Evolutionary conservation across 2,113 vertebrate species (phyloP), one percentile per base, ranked within the genome.

Genomic region (Apteryx mantelli): DNA sequence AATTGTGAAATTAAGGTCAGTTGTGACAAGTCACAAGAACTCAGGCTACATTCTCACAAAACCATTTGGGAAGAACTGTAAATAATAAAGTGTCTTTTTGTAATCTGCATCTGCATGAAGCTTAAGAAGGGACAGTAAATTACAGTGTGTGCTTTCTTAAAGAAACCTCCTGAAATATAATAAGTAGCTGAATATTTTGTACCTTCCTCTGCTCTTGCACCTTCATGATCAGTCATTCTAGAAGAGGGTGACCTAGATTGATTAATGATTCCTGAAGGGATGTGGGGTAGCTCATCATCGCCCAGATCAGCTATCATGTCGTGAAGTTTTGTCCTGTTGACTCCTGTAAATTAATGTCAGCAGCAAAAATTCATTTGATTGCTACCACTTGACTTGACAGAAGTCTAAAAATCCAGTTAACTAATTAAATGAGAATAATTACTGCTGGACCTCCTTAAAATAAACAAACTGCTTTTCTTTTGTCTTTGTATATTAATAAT

Each of bases 301-400:
- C 98, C 98, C 97, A 99, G 98, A 98, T 98, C 98, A 97, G 98
- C 97, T 98, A 98, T 98, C 98, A 98, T 98, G 98, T 98, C 97
- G 92, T 97, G 98, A 95, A 98, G 97, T 98, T 98, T 98, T 98
- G 98, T 98, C 98, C 98, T 98, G 98, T 97, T 98, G 97, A 98
- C 97, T 97, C 98, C 98, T 98, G 97, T 95, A 98, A 98, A 98
- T 98, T 98, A 98, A 98, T 2, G 98, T 98, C 97, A 98, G 97
- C 97, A 98, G 96, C 94, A 98, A 94, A 98, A 95, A 96, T 98
- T 98, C 97, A 98, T 96, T 98, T 95, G 96, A 97, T 97, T 95
- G 97, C 97, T 97, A 98, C 97, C 69, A 83, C 96, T 86, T 96
- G 94, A 97, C 88, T 92, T 98, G 86, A 95, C 73, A 92, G 85